These are phyloP conservation scores for Dreissena polymorpha DNA, from an alignment of 1,140 invertebrate species.

Conservation along the genomic window DNA sequence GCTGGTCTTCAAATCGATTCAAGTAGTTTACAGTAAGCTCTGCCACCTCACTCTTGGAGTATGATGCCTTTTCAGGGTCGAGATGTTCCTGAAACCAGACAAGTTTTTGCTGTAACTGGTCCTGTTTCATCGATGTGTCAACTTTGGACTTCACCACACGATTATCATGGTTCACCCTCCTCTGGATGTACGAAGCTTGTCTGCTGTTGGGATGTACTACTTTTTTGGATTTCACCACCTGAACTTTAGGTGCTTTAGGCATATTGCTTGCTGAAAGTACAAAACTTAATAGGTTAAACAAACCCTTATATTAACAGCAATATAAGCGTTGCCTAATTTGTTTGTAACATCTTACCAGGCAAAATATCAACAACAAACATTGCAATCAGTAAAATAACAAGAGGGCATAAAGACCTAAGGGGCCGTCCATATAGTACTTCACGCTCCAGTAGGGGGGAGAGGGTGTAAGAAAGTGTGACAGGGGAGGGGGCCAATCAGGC, in stretches of 20 bases:
- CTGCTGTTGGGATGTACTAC: conserved; percentile 74
- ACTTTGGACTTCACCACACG: conserved; percentile 58
- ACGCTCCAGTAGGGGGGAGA: no score
- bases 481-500: no score
- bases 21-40: conserved; percentile 62
- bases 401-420: no score
- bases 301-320: not conserved
- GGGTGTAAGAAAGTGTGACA: no score
- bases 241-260: conserved; percentile 71
- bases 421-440: no score
- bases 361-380: no score
- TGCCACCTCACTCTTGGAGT: conserved; percentile 66
- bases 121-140: conserved; percentile 61
- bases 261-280: conserved; percentile 60
- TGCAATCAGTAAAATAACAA: no score
- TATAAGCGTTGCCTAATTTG: no score
- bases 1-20: conserved; percentile 70
- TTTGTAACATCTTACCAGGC: no score
- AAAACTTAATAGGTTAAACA: not conserved
- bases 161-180: conserved; percentile 57
- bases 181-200: conserved; percentile 65
- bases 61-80: conserved; percentile 59
- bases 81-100: conserved; percentile 65
- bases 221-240: conserved; percentile 64
- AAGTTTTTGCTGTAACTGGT: conserved; percentile 69